Evolutionary conservation across 37 sponge, comb jelly and placozoan species (phyloP).

Genomic region (Cliona cf. orientalis): DNA sequence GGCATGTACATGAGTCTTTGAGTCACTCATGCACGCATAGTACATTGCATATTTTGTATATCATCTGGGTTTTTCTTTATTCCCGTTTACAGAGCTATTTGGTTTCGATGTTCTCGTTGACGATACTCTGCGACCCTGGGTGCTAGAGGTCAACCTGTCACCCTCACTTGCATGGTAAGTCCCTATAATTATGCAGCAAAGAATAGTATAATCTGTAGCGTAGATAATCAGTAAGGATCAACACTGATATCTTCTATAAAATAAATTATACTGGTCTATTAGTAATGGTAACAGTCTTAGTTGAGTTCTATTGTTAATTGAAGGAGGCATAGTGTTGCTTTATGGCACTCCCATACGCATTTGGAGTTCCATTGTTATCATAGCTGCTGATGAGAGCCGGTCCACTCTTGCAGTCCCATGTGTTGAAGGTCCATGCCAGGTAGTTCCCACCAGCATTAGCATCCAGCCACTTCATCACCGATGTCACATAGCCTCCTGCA

Average conservation of each 20-base stretch:
- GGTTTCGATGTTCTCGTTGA: conserved; percentile 88
- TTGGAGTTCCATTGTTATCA: conserved; percentile 3
- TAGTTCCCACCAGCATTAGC: neutral
- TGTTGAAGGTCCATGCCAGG: conserved; percentile 36
- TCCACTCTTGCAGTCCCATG: conserved; percentile 36
- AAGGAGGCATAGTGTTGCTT: conserved; percentile 29
- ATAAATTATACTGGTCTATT: too few relatives aligned
- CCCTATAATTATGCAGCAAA: neutral
- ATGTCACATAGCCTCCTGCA: neutral
- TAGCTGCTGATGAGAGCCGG: conserved; percentile 27
- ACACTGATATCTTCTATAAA: too few relatives aligned
- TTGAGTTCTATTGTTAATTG: too few relatives aligned
- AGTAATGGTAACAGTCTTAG: too few relatives aligned
- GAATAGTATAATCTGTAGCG: neutral
- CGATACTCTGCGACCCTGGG: conserved; percentile 75
- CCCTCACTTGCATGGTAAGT: conserved; percentile 73
- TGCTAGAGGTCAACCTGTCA: conserved; percentile 87
- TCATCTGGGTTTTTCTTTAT: neutral
- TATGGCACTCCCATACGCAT: conserved; percentile 14
- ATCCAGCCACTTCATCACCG: conserved; percentile 33
- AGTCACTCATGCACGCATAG: conserved; percentile 2
- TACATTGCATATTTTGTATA: neutral
- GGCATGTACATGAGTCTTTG: neutral
- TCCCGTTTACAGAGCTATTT: conserved; percentile 57
- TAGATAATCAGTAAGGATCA: too few relatives aligned